phyloP scores from a whole-genome alignment of 1,140 invertebrate species.

The Arion vulgaris region DNA sequence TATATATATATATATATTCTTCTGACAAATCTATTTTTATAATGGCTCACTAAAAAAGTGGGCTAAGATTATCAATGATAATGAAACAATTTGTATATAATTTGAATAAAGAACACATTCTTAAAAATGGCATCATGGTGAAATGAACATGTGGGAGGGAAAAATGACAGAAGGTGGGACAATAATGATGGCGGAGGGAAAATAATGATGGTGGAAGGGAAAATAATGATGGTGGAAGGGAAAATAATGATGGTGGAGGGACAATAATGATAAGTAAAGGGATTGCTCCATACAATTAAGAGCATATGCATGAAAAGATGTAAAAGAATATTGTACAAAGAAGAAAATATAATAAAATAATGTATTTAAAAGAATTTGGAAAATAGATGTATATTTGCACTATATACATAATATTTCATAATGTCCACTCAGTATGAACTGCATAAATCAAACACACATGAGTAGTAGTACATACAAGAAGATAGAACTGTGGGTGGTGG shows the following conservation, averaged over 20 bases:
- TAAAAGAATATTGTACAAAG: background rate
- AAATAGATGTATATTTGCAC: background rate
- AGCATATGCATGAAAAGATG: background rate
- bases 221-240: too few relatives aligned
- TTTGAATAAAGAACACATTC: background rate
- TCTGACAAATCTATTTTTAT: background rate
- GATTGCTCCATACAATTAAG: background rate
- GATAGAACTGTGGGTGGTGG: too few relatives aligned
- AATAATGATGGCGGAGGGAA: too few relatives aligned
- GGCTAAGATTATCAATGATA: background rate
- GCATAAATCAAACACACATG: background rate
- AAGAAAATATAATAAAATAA: background rate
- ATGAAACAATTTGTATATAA: background rate
- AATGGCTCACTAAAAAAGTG: background rate
- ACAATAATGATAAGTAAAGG: too few relatives aligned
- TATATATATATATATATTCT: background rate
- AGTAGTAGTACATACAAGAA: too few relatives aligned
- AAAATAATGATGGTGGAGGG: too few relatives aligned
- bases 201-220: too few relatives aligned
- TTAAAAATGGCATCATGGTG: background rate
- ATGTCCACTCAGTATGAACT: conserved; percentile 2
- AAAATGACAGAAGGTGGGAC: too few relatives aligned
- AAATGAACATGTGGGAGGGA: background rate
- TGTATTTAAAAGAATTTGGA: background rate
- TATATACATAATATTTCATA: background rate